phyloP scores from a whole-genome alignment of 2,113 vertebrate species.

The Rhineura floridana region DNA sequence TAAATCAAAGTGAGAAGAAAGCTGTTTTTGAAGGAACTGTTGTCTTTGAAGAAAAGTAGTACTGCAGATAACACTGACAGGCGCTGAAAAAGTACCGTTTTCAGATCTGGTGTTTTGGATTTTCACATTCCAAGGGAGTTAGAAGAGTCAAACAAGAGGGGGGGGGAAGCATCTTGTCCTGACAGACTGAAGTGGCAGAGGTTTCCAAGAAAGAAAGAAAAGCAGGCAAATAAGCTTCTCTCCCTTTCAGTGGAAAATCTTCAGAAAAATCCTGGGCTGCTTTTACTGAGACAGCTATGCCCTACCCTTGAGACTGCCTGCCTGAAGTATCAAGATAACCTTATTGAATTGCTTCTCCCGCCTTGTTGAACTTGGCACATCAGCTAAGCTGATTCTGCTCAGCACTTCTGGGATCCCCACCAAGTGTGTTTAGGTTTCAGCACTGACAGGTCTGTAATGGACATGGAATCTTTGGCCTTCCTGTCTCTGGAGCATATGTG shows the following conservation, averaged over 20 bases:
- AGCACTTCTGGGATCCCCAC: conserved; percentile 7
- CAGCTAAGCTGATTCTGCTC: conserved; percentile 34
- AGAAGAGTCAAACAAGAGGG: not conserved
- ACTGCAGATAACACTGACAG: conserved; percentile 6
- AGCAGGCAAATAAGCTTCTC: conserved; percentile 6
- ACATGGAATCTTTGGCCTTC: conserved; percentile 10
- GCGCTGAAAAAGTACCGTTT: not conserved
- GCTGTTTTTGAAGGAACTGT: conserved; percentile 16
- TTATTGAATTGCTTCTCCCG: conserved; percentile 28
- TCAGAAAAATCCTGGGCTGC: conserved; percentile 35
- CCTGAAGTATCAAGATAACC: conserved; percentile 18
- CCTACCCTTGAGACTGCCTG: not conserved
- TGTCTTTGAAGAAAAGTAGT: conserved; percentile 12
- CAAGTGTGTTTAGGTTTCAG: conserved; percentile 35
- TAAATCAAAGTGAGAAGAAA: conserved; percentile 30
- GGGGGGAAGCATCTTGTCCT: not conserved
- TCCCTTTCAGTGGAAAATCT: not conserved
- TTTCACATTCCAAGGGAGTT: conserved; percentile 8
- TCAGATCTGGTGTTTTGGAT: not conserved
- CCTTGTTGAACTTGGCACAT: conserved; percentile 23
- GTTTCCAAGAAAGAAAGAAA: not conserved
- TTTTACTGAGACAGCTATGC: conserved; percentile 28
- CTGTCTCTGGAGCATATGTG: not conserved
- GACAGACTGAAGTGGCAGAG: not conserved
- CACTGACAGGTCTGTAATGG: conserved; percentile 17